Evolutionary conservation across 2,797 vertebrate genomes (phyloP), one percentile per base, ranked within the genome.

Genomic region (Aotus griseimembra): DNA sequence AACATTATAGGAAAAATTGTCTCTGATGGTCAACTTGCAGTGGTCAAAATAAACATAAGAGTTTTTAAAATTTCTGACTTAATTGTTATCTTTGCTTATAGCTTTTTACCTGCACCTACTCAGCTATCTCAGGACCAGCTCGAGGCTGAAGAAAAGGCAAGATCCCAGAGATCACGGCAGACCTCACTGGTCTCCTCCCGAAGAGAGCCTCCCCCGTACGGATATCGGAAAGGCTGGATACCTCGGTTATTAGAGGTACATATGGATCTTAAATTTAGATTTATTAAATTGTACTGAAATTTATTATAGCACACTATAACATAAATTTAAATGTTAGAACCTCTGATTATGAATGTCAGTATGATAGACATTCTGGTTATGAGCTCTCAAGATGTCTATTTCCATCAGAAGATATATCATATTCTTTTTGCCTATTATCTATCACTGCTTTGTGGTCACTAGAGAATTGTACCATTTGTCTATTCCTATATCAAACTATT

Each of bases 51-150:
- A 57, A 87, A 90, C 73, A 9, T 93, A 64, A 81, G 48, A 33
- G 1, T 36, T 94, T 93, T 73, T n/a, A 26, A 11, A 36, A 93
- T 83, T 93, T 90, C 58, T 90, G 93, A 96, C 75, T 90, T 97
- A n/a, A n/a, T 89, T n/a, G 36, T 93, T 87, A 41, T 85, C 75
- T 97, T 82, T 83, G 95, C 10, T 87, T 97, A 28, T 96, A 99
- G 99, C 98, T 99, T 99, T 98, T 98, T 99, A 97, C 99, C 99
- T 90, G 99, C 99, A 95, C 99, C 99, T 76, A 99, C 99, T 44
- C 99, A 99, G 98, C 98, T 99, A 88, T 99, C 99, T 61, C 99
- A 99, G 98, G 99, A 99, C 98, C 99, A 99, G 98, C 98, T 99
- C 80, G 99, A 99, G 97, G 99, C 99, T 44, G 99, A 99, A 97